Conservation (phyloP, 1,140 invertebrate genomes). For the Monochamus saltuarius region DNA sequence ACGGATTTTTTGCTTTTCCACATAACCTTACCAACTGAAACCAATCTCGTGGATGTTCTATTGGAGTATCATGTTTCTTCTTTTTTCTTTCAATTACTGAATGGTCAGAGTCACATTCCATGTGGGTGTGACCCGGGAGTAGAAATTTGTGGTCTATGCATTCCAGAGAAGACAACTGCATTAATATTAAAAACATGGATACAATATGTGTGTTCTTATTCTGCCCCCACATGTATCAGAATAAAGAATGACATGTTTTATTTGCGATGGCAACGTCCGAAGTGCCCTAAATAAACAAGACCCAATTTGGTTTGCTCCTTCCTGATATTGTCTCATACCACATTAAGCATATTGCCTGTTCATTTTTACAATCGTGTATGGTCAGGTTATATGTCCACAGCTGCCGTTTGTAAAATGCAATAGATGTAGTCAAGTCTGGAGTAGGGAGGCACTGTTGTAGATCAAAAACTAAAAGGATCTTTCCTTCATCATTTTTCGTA, state of each 20-base stretch:
- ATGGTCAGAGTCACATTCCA: slow-evolving; percentile 46
- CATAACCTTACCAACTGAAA: too few relatives aligned
- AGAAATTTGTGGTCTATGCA: slow-evolving; percentile 48
- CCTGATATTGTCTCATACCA: too few relatives aligned
- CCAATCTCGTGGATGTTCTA: not conserved
- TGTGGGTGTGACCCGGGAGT: slow-evolving; percentile 44
- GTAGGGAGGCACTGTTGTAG: slow-evolving; percentile 49
- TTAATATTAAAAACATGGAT: slow-evolving; percentile 4
- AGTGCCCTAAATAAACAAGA: slow-evolving; percentile 31
- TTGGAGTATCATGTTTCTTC: slow-evolving; percentile 19
- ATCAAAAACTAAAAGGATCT: slow-evolving; percentile 38
- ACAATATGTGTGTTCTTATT: slow-evolving; percentile 41
- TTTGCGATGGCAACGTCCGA: slow-evolving; percentile 36
- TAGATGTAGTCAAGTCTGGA: slow-evolving; percentile 36
- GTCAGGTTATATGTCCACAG: slow-evolving; percentile 51
- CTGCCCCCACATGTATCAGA: slow-evolving; percentile 46
- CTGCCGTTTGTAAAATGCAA: slow-evolving; percentile 47
- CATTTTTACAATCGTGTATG: slow-evolving; percentile 37
- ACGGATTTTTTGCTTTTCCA: too few relatives aligned
- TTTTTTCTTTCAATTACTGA: slow-evolving; percentile 43
- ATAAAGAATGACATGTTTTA: slow-evolving; percentile 42
- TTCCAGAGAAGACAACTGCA: slow-evolving; percentile 13
- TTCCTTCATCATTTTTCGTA: slow-evolving; percentile 4
- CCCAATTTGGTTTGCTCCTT: slow-evolving; percentile 9
- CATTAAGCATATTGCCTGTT: slow-evolving; percentile 38